A percentile compares a stretch with the other conserved stretches of the same genome.
Conservation (phyloP, 2,113 vertebrate species). For the Onychorhynchus coronatus region DNA sequence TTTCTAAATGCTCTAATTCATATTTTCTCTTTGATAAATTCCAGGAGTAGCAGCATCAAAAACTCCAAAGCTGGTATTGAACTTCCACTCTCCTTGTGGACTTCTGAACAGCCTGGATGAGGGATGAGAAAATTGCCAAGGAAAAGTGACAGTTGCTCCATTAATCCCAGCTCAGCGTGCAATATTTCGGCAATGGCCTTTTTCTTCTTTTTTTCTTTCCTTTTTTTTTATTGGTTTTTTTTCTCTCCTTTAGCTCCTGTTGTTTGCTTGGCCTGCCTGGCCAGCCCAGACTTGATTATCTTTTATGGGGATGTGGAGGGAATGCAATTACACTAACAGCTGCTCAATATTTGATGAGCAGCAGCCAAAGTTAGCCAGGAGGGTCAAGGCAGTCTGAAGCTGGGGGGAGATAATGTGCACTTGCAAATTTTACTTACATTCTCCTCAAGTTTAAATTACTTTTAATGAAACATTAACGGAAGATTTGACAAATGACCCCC, state of each 20-base stretch:
- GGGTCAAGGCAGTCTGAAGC: slow-evolving; percentile 28
- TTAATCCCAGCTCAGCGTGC: neutral
- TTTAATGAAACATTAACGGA: slow-evolving; percentile 53
- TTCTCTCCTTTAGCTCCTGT: neutral
- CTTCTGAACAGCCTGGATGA: neutral
- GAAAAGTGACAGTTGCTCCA: neutral
- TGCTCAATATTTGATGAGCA: slow-evolving; percentile 56
- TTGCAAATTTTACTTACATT: slow-evolving; percentile 44
- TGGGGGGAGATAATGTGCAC: neutral
- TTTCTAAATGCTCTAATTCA: neutral
- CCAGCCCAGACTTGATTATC: neutral
- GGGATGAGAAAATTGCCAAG: neutral
- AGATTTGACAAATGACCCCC: slow-evolving; percentile 50
- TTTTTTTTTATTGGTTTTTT: neutral
- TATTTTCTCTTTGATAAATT: neutral
- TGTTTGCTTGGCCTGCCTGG: neutral
- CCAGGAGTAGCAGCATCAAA: neutral
- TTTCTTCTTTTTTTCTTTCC: neutral
- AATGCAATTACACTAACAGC: slow-evolving; percentile 32
- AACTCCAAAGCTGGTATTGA: neutral
- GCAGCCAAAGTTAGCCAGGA: slow-evolving; percentile 1
- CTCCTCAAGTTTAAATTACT: slow-evolving; percentile 47
- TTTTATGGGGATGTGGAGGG: neutral
- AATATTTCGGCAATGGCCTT: neutral
- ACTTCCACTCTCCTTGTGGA: neutral